Evolutionary conservation across 1,140 invertebrate species (phyloP).

Genomic region (Doryteuthis pealeii): DNA sequence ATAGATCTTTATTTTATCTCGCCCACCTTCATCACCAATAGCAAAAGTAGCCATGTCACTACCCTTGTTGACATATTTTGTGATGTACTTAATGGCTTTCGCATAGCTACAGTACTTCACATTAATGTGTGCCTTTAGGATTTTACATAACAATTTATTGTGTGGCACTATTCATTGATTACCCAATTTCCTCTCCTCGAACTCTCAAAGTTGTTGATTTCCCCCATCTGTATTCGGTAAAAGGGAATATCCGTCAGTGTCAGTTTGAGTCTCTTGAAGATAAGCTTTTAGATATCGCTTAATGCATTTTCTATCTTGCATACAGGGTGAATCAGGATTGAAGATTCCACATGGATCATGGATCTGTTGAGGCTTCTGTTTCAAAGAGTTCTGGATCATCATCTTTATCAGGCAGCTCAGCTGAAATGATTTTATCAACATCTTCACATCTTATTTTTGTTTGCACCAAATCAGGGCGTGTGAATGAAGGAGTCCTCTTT

Average conservation of each 20-base stretch:
- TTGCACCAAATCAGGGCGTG: too few species aligned
- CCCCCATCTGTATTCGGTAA: not conserved
- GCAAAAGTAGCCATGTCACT: conserved; percentile 4
- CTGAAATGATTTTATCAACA: too few species aligned
- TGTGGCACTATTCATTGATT: not conserved
- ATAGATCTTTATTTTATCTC: not conserved
- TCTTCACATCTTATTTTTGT: too few species aligned
- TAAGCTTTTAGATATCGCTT: not conserved
- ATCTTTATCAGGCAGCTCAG: too few species aligned
- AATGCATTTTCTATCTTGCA: not conserved
- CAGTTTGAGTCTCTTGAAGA: not conserved
- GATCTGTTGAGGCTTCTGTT: too few species aligned
- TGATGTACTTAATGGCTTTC: not conserved
- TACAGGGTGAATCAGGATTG: not conserved
- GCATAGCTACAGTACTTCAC: not conserved
- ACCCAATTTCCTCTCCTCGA: not conserved
- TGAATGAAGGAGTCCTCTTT: too few species aligned
- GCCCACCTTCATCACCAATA: not conserved
- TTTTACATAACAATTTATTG: not conserved
- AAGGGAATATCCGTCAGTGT: not conserved
- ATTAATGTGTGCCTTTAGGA: not conserved
- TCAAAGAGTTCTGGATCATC: too few species aligned
- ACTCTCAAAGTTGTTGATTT: not conserved
- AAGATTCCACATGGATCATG: not conserved
- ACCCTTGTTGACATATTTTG: not conserved